Evolutionary conservation across 35 echinoderm and acorn worm genomes (phyloP), one percentile per base, ranked within the genome.

Genomic region (Ophiothrix spiculata): DNA sequence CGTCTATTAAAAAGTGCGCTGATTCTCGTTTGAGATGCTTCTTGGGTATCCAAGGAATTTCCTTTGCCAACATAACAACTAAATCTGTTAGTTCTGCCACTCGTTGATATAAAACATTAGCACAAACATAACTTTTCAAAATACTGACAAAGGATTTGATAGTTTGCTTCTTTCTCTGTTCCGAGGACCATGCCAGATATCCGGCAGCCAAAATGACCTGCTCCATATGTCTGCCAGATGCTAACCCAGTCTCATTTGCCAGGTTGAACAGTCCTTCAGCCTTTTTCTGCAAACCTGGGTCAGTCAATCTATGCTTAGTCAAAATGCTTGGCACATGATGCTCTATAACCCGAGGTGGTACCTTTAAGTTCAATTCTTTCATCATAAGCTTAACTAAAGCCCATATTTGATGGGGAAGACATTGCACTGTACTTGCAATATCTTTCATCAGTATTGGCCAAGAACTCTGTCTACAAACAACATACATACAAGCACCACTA

Each of bases 231-330:
- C 81, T 84, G 8, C 81, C 81, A 64, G 49, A 84, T 4, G 81
- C 39, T 31, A 84, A n/a, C 81, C 81, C 63, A 2, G 81, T 60
- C 34, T 84, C 81, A 3, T 35, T 84, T 0, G 81, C 81, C n/a
- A 84, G 15, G 54, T 32, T 37, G 28, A 39, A 54, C 25, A 84
- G 6, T 32, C 39, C 23, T 0, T 64, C 23, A 13, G 81, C 35
- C 54, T 84, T 84, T 16, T 63, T 56, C 14, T n/a, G 4, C 23
- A 84, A 33, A 35, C 32, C 35, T 31, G 63, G 21, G 25, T 84
- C 81, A 13, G 0, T 29, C 25, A 84, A 13, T 6, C 49, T 23
- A 28, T 84, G 39, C 31, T 29, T 84, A 31, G 63, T 36, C 29
- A 84, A 35, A 12, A 84, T 60, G n/a, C 31, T 63, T 60, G 31